Conservation (phyloP, 2,888 invertebrate genomes). For the Dicranocentrus wangi region DNA sequence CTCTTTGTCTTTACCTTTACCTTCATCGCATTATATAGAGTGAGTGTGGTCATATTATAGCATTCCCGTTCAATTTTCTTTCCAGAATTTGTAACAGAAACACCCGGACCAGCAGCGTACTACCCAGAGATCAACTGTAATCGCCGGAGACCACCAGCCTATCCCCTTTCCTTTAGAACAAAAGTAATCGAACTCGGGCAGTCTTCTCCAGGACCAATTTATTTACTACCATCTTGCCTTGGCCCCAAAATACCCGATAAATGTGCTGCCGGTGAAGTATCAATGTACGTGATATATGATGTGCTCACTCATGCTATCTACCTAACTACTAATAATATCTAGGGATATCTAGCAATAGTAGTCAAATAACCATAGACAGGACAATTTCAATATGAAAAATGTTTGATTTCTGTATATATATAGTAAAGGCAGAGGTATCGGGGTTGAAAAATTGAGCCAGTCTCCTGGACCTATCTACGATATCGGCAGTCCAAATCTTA, state of each 20-base stretch:
- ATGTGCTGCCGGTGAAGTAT: constrained; percentile 76
- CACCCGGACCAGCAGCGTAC: constrained; percentile 80
- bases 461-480: constrained; percentile 69
- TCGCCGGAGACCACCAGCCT: constrained; percentile 79
- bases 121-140: constrained; percentile 79
- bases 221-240: constrained; percentile 77
- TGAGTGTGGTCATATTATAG: too few species aligned
- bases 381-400: not conserved
- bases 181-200: constrained; percentile 70
- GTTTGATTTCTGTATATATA: not conserved
- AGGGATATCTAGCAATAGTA: too few species aligned
- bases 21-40: too few species aligned
- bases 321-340: too few species aligned
- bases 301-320: too few species aligned
- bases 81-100: constrained; percentile 31
- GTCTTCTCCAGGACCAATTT: constrained; percentile 80
- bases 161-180: constrained; percentile 78
- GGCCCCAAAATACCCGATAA: constrained; percentile 78
- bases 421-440: constrained; percentile 66
- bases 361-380: not conserved
- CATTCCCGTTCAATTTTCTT: not conserved
- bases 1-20: too few species aligned
- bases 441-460: constrained; percentile 49
- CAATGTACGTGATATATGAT: too few species aligned
- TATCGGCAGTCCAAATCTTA: constrained; percentile 67